phyloP scores from a whole-genome alignment of 1,140 invertebrate species.

The Pogonomyrmex barbatus region DNA sequence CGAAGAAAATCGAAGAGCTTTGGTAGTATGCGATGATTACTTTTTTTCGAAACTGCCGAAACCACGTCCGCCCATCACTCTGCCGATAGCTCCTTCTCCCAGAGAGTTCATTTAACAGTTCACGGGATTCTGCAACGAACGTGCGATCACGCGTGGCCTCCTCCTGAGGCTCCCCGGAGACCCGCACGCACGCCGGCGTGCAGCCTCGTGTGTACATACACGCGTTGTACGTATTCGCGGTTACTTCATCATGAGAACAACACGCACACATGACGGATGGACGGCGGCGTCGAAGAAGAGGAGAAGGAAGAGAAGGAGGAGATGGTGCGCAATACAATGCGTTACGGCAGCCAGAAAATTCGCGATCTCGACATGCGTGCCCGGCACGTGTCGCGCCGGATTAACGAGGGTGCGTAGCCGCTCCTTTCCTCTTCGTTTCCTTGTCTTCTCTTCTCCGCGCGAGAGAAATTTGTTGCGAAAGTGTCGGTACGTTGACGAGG shows the following conservation, averaged over 20 bases:
- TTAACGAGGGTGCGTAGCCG: constrained; percentile 54
- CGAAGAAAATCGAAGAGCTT: neutral
- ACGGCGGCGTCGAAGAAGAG: neutral
- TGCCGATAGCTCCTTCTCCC: neutral
- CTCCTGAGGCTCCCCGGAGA: constrained; percentile 44
- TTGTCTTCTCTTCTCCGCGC: constrained; percentile 35
- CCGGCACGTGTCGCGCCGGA: constrained; percentile 54
- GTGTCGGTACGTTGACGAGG: constrained; percentile 54
- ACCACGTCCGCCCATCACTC: constrained; percentile 4
- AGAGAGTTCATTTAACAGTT: constrained; percentile 62
- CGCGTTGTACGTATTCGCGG: constrained; percentile 28
- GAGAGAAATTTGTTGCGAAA: constrained; percentile 62
- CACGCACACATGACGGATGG: constrained; percentile 25
- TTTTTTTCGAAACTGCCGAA: constrained; percentile 55
- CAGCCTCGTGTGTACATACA: neutral
- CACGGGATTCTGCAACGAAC: constrained; percentile 36
- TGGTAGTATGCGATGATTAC: constrained; percentile 42
- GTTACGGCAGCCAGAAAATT: constrained; percentile 59
- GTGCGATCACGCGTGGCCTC: constrained; percentile 38
- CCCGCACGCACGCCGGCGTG: neutral
- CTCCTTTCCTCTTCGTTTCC: constrained; percentile 23
- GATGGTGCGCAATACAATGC: constrained; percentile 26
- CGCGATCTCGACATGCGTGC: constrained; percentile 62
- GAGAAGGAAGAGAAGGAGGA: neutral
- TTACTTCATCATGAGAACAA: constrained; percentile 64